phyloP scores from a whole-genome alignment of 2,113 vertebrate species.

The Rhinolophus ferrumequinum region DNA sequence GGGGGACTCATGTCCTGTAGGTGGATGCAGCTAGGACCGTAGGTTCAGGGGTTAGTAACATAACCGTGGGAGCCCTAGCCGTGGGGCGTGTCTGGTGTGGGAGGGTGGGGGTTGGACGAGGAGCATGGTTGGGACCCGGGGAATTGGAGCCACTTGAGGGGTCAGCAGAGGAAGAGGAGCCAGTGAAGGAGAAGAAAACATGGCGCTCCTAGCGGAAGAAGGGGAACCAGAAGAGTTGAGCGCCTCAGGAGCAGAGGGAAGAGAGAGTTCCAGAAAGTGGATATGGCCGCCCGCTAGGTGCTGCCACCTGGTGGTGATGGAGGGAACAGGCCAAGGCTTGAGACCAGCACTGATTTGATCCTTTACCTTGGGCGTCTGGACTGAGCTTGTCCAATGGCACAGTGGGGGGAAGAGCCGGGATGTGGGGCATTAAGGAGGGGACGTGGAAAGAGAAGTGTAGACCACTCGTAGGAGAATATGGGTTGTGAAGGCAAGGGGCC shows the following conservation, averaged over 20 bases:
- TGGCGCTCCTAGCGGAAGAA: not conserved
- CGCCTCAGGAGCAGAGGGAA: not conserved
- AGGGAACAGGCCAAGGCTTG: not conserved
- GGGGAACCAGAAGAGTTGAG: not conserved
- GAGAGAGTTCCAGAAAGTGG: not conserved
- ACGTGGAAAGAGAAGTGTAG: not conserved
- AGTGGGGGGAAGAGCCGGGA: not conserved
- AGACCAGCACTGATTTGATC: not conserved
- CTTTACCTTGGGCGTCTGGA: not conserved
- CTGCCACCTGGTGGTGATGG: not conserved
- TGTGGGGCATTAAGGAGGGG: not conserved
- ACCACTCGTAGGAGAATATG: not conserved
- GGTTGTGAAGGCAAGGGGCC: not conserved
- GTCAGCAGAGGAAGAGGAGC: not conserved
- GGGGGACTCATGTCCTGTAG: not conserved
- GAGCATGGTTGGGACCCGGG: not conserved
- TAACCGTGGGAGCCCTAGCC: not conserved
- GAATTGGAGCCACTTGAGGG: not conserved
- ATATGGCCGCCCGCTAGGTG: rapidly evolving
- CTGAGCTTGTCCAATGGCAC: rapidly evolving
- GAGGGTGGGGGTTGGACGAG: not conserved
- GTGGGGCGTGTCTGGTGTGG: rapidly evolving
- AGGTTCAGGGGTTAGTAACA: not conserved
- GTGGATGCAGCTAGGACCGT: not conserved
- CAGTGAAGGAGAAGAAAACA: not conserved